Evolutionary conservation across 2,888 invertebrate genomes (phyloP), one percentile per base, ranked within the genome.

Genomic region (Tiliacea aurago): DNA sequence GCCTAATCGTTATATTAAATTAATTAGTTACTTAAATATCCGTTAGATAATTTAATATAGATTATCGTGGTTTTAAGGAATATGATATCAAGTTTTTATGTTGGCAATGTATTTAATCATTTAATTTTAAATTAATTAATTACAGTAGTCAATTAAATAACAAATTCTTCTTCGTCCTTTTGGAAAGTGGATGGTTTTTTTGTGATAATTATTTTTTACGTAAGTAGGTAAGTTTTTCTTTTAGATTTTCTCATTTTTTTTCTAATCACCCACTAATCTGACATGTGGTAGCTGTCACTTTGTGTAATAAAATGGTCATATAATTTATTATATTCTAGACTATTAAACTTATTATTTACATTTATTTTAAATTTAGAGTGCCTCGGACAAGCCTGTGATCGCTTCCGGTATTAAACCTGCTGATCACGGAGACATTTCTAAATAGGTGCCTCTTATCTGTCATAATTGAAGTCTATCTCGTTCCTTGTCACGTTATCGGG

Each of bases 21-120:
- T 56, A 58, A 75, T 75, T 58, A 43, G 2, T 66, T 65, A 23
- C 37, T 49, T 45, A 55, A 64, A 80, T 58, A 62, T 62, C 76
- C 51, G n/a, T 41, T 67, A 33, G 18, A 37, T 66, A 76, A 75
- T 81, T 49, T 33, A 75, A 66, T 66, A 51, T 20, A 3, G 33
- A 67, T 47, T 28, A 58, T n/a, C 33, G 33, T 15, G n/a, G 33
- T 28, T n/a, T 18, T 45, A 49, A 49, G 80, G 62, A 55, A 41
- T 18, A 9, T 33, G 33, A 33, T 20, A 41, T 23, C 41, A 47
- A 13, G 28, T 61, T 65, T 59, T 61, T 65, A 55, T 45, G n/a
- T 45, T 45, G n/a, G 33, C 33, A 23, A 43, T 65, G 41, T 13
- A 64, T 47, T 80, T 33, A 53, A 76, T 53, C 55, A n/a, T 7